Evolutionary conservation across 1,140 invertebrate genomes (phyloP), one percentile per base, ranked within the genome.

Genomic region (Drosophila nannoptera): DNA sequence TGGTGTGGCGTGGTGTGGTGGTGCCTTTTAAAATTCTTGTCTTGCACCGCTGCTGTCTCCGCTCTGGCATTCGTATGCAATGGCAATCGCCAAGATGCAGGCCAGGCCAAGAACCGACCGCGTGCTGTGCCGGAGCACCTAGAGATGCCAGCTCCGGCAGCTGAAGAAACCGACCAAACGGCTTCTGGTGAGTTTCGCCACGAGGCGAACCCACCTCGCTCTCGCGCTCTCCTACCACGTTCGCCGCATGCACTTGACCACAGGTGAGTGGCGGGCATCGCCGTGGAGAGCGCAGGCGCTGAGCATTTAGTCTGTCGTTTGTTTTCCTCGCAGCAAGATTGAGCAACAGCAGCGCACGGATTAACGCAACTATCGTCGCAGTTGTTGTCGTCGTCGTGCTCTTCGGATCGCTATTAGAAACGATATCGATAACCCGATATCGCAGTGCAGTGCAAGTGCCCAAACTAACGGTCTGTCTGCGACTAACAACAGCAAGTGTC

Each of bases 241-340:
- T 68, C 42, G 50, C 43, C 52, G 61, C 69, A 72, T 72, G 69
- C 69, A 72, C 69, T 72, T 73, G 70, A 69, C 66, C 71, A 69
- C 61, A 65, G 71, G 49, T 73, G 71, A 73, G 71, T 59, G 54
- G 16, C 16, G 12, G 31, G 16, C 31, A 46, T 32, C 45, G 45
- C 45, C 12, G 45, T 5, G 53, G 52, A 60, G 69, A 62, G 64
- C 35, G 60, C 56, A 54, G 16, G 43, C 48, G 50, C 49, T 46
- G 35, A 29, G 61, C 36, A 75, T 69, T 86, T 55, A 86, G 81
- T 86, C 71, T 77, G 43, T 86, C 81, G 81, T 86, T 77, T 80
- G 76, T 76, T 84, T 84, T 83, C 80, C 58, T 86, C 81, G 80
- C 77, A 62, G 81, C 56, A 75, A 71, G 81, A 77, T 86, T 84